phyloP scores from a whole-genome alignment of 1,140 invertebrate genomes.

The Atta cephalotes region DNA sequence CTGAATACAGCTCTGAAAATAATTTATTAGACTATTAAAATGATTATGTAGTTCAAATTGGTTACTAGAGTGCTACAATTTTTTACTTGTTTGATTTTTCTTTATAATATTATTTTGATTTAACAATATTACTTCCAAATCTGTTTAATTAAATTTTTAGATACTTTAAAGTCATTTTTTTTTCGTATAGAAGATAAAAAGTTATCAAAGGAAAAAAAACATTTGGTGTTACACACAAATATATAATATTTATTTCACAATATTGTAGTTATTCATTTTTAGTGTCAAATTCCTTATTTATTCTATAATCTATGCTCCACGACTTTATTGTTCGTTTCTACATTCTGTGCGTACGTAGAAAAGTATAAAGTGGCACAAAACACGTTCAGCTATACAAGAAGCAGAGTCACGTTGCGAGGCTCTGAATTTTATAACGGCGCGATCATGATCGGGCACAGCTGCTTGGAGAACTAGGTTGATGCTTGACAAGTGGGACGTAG shows the following conservation, averaged over 20 bases:
- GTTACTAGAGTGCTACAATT: no score
- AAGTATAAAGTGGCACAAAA: slow-evolving; percentile 11
- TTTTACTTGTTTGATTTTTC: no score
- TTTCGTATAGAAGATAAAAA: background rate
- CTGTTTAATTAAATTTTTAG: background rate
- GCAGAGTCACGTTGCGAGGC: slow-evolving; percentile 22
- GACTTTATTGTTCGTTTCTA: slow-evolving; percentile 22
- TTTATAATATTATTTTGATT: no score
- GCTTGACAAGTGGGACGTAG: slow-evolving; percentile 53
- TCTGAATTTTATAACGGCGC: slow-evolving; percentile 58
- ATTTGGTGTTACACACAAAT: no score
- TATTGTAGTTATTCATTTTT: background rate
- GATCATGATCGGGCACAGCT: slow-evolving; percentile 49
- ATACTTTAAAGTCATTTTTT: no score
- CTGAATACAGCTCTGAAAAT: no score
- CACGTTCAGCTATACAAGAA: slow-evolving; percentile 9
- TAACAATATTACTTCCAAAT: no score
- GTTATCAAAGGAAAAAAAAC: background rate
- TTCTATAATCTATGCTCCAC: background rate
- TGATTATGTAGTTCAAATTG: no score
- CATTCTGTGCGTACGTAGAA: background rate
- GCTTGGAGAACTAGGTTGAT: slow-evolving; percentile 49
- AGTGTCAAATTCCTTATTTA: background rate
- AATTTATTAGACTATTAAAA: no score
- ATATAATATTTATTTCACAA: background rate